A percentile compares a stretch with the other conserved stretches of the same genome.
Conservation (phyloP, 2,888 invertebrate genomes). For the Netelia fuscicornis region DNA sequence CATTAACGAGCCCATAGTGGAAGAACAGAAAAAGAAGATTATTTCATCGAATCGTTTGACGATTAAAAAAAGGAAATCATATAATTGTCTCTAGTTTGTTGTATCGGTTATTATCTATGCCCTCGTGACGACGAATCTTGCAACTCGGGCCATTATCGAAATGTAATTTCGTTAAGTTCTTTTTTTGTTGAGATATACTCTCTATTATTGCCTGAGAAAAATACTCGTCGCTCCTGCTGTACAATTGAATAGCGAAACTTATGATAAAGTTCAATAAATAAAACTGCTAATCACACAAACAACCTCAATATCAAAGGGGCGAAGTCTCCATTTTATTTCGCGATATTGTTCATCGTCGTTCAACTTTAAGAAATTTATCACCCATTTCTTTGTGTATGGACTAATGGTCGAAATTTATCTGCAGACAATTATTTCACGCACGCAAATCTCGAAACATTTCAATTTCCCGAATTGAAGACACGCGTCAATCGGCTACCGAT, state of each 20-base stretch:
- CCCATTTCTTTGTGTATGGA: background rate
- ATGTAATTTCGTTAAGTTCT: slow-evolving; percentile 53
- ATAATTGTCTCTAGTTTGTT: slow-evolving; percentile 40
- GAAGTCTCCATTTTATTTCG: slow-evolving; percentile 32
- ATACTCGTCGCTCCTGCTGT: slow-evolving; percentile 64
- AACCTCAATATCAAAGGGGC: background rate
- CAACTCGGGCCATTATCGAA: slow-evolving; percentile 12
- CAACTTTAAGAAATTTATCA: background rate
- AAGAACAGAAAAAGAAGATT: slow-evolving; percentile 13
- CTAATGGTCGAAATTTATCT: slow-evolving; percentile 9
- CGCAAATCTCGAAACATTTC: slow-evolving; percentile 25
- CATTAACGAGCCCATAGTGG: slow-evolving; percentile 55
- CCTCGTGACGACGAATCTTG: background rate
- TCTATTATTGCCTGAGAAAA: slow-evolving; percentile 43
- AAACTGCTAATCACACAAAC: slow-evolving; percentile 56
- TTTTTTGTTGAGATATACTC: slow-evolving; percentile 24
- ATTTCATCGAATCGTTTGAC: slow-evolving; percentile 34
- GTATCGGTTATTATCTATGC: slow-evolving; percentile 2
- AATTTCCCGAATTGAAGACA: background rate
- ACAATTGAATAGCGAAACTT: slow-evolving; percentile 49
- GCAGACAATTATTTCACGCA: slow-evolving; percentile 3
- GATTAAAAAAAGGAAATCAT: slow-evolving; percentile 16
- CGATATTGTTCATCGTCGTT: slow-evolving; percentile 4
- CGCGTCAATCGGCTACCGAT: slow-evolving; percentile 47
- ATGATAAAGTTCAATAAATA: slow-evolving; percentile 53